Percentiles rank a stretch among this genome's conserved stretches.
phyloP scores from a whole-genome alignment of 2,888 invertebrate genomes.

The Agonopterix heracliana region DNA sequence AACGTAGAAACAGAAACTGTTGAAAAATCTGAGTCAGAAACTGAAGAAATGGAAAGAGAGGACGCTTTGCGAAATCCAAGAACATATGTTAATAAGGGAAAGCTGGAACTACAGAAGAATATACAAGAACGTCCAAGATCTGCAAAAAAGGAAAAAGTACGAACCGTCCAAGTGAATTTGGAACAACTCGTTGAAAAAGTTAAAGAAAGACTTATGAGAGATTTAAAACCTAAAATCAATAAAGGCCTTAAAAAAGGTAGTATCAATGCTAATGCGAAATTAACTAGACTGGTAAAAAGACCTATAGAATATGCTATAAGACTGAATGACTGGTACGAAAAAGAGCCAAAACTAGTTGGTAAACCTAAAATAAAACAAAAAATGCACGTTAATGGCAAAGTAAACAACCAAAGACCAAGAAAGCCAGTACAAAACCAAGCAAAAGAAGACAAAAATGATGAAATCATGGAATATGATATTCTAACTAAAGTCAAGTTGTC shows the following conservation, averaged over 20 bases:
- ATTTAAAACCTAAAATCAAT: background rate
- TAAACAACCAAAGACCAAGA: background rate
- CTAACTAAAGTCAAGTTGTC: conserved; percentile 21
- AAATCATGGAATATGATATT: conserved; percentile 3
- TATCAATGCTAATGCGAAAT: too few species aligned
- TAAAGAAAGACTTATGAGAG: conserved; percentile 18
- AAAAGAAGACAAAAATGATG: background rate
- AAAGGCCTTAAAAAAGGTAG: background rate
- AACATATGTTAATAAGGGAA: background rate
- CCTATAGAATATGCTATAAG: background rate
- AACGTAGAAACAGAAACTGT: background rate
- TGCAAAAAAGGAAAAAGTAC: too few species aligned
- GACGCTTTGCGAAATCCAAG: background rate
- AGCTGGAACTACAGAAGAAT: too few species aligned
- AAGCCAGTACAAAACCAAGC: background rate
- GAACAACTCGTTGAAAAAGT: conserved; percentile 34
- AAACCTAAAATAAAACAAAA: background rate
- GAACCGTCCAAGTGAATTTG: conserved; percentile 17
- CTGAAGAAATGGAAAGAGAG: background rate
- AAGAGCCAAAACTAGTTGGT: background rate
- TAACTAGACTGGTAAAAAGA: background rate
- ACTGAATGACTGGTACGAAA: background rate
- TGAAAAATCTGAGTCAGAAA: background rate
- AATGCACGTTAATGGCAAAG: background rate
- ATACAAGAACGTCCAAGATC: too few species aligned